These are phyloP conservation scores for Uropetala carovei DNA, from an alignment of 2,888 invertebrate genomes.

Conservation along the genomic window DNA sequence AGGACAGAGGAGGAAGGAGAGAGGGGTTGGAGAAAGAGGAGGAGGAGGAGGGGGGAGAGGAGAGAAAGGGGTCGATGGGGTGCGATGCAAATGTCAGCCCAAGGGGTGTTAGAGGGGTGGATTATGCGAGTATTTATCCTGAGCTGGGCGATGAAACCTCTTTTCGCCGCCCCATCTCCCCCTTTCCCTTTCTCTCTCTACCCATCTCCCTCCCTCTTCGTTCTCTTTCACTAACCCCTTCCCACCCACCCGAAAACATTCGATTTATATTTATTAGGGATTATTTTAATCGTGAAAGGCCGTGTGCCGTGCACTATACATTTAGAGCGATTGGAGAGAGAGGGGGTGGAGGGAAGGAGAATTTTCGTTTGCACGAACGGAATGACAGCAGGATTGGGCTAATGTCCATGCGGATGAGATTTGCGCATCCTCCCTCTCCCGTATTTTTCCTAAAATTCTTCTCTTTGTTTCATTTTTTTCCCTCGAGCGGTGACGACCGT, in stretches of 20 bases:
- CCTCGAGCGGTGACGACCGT: constrained; percentile 39
- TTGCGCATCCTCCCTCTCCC: neutral
- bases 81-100: constrained; percentile 51
- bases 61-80: neutral
- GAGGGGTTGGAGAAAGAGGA: neutral
- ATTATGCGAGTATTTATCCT: constrained; percentile 55
- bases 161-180: neutral
- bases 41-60: neutral
- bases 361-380: constrained; percentile 18
- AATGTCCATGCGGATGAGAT: constrained; percentile 49
- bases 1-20: neutral
- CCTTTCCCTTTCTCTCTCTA: neutral
- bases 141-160: neutral
- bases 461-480: constrained; percentile 45
- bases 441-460: constrained; percentile 32
- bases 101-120: neutral
- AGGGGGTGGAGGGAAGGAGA: neutral
- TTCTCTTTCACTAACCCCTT: neutral
- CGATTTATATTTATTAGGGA: constrained; percentile 63
- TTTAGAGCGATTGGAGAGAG: constrained; percentile 14
- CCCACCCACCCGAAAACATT: constrained; percentile 17
- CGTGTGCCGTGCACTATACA: constrained; percentile 17
- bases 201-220: neutral
- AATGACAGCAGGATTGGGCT: constrained; percentile 49
- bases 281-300: constrained; percentile 62